Conservation (phyloP, 2,113 vertebrate genomes). For the Gasterosteus nipponicus region DNA sequence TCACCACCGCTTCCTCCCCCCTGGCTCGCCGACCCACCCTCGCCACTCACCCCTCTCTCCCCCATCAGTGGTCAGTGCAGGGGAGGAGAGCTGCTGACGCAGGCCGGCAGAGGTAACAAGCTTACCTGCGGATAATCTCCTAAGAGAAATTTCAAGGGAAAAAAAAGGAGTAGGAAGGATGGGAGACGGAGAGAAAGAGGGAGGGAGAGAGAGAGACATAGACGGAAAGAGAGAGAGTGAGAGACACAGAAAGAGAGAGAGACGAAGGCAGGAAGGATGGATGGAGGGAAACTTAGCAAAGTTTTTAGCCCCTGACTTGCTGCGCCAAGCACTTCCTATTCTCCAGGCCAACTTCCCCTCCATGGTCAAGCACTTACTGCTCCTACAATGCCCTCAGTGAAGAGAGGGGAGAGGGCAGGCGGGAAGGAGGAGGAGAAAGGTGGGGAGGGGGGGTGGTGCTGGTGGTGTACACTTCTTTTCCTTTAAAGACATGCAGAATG, state of each 20-base stretch:
- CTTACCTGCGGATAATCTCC: slow-evolving; percentile 87
- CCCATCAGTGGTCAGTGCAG: slow-evolving; percentile 77
- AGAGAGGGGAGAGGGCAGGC: background rate
- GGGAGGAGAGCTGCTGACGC: slow-evolving; percentile 81
- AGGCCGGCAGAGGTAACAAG: slow-evolving; percentile 83
- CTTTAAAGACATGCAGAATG: background rate
- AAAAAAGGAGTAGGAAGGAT: slow-evolving; percentile 47
- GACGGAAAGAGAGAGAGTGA: slow-evolving; percentile 10
- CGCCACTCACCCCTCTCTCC: slow-evolving; percentile 23
- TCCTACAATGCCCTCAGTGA: slow-evolving; percentile 55
- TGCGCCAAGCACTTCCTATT: slow-evolving; percentile 78
- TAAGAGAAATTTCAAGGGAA: slow-evolving; percentile 84
- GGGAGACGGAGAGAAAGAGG: slow-evolving; percentile 15
- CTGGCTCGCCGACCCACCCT: slow-evolving; percentile 14
- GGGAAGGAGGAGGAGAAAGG: background rate
- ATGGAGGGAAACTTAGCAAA: slow-evolving; percentile 74
- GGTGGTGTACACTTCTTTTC: background rate
- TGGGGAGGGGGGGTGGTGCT: background rate
- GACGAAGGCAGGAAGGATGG: slow-evolving; percentile 43
- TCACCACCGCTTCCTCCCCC: slow-evolving; percentile 1
- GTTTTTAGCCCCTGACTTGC: slow-evolving; percentile 78
- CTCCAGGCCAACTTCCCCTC: slow-evolving; percentile 67
- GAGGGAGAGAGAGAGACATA: background rate
- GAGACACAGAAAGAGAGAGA: slow-evolving; percentile 1
- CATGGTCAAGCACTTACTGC: slow-evolving; percentile 73